These are phyloP conservation scores for Meteorus cinctellus DNA, from an alignment of 2,888 invertebrate genomes.

Conservation along the genomic window DNA sequence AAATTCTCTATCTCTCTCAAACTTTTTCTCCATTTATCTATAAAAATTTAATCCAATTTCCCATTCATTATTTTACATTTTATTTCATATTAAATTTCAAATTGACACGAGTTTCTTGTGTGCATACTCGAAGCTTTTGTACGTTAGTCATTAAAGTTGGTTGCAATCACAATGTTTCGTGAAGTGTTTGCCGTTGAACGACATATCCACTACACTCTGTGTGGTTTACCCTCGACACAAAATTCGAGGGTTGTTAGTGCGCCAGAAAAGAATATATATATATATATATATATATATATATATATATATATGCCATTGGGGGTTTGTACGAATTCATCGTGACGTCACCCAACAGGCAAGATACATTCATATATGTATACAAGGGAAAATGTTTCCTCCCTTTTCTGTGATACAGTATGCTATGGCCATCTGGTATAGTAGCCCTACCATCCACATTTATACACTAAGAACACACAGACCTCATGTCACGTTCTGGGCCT, in stretches of 20 bases:
- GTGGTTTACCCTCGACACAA: conserved; percentile 35
- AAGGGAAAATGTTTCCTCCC: conserved; percentile 10
- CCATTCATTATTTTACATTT: no score
- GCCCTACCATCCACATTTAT: not conserved
- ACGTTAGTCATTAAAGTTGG: not conserved
- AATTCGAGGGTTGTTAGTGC: conserved; percentile 23
- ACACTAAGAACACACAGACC: conserved; percentile 8
- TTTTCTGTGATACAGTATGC: conserved; percentile 1
- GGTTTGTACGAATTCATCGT: conserved; percentile 17
- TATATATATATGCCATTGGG: conserved; percentile 11
- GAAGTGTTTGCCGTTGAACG: conserved; percentile 11
- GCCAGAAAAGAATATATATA: conserved; percentile 2
- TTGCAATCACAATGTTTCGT: conserved; percentile 6
- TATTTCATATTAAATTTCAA: no score
- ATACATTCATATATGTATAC: not conserved
- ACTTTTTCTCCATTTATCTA: no score
- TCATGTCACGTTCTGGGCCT: conserved; percentile 28
- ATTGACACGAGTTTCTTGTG: no score
- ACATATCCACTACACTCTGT: conserved; percentile 17
- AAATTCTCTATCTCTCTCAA: no score
- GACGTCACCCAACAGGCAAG: conserved; percentile 25
- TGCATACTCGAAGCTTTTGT: no score
- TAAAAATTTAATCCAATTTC: no score
- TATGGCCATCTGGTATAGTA: not conserved
- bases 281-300: conserved; percentile 7